These are phyloP conservation scores for Drosophila chauvacae DNA, from an alignment of 1,140 invertebrate genomes.

Conservation along the genomic window DNA sequence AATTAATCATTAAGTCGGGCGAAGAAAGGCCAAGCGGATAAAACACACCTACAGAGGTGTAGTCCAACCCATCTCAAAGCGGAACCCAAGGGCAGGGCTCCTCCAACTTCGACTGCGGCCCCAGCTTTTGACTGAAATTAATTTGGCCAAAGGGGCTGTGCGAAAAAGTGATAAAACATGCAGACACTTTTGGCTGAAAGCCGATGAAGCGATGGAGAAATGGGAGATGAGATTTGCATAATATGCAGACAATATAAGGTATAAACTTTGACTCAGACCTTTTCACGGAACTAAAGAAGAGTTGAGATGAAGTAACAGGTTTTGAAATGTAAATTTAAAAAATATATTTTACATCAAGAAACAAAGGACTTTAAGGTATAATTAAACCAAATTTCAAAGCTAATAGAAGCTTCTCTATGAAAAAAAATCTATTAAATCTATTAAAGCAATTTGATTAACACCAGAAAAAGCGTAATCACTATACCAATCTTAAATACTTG, in stretches of 20 bases:
- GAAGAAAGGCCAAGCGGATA: conserved; percentile 48
- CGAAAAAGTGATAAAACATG: conserved; percentile 56
- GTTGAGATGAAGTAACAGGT: neutral
- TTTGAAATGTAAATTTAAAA: neutral
- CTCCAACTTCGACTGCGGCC: neutral
- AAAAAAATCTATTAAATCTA: neutral
- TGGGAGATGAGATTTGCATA: conserved; percentile 35
- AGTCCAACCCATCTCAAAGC: conserved; percentile 36
- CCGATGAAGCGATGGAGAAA: conserved; percentile 29
- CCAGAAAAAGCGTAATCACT: conserved; percentile 4
- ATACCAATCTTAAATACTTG: conserved; percentile 1
- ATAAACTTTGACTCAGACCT: neutral
- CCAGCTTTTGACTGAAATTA: conserved; percentile 58
- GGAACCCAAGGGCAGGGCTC: conserved; percentile 31
- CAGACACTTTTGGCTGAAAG: conserved; percentile 56
- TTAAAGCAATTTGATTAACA: neutral
- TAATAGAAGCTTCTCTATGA: too few species aligned
- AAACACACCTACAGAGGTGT: conserved; percentile 48
- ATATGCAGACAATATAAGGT: conserved; percentile 22
- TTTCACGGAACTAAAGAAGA: neutral
- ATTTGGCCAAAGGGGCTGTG: conserved; percentile 62
- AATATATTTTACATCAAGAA: too few species aligned
- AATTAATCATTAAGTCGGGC: conserved; percentile 63
- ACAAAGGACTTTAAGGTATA: neutral
- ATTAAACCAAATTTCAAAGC: too few species aligned